Conservation (phyloP, 2,888 invertebrate genomes). For the Oscheius myriophilus region DNA sequence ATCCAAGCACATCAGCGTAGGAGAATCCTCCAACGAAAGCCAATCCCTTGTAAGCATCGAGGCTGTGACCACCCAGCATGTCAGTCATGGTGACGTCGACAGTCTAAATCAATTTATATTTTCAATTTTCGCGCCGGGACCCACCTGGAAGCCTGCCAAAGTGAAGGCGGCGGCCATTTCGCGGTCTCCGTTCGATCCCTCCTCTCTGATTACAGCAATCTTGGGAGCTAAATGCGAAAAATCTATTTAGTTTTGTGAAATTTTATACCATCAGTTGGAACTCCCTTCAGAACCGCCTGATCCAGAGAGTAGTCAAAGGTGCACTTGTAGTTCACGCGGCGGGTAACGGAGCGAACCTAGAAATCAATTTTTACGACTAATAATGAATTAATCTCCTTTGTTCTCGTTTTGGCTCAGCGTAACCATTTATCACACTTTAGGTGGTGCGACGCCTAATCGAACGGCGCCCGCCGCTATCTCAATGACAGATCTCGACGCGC, state of each 20-base stretch:
- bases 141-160: slow-evolving; percentile 81
- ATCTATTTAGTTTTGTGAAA: neutral
- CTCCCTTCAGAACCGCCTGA: slow-evolving; percentile 26
- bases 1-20: slow-evolving; percentile 95
- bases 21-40: slow-evolving; percentile 99
- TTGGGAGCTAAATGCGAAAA: slow-evolving; percentile 36
- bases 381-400: neutral
- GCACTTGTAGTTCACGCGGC: slow-evolving; percentile 32
- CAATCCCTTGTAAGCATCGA: slow-evolving; percentile 76
- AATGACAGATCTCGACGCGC: too few relatives aligned
- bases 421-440: too few relatives aligned
- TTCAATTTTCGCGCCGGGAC: neutral
- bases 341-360: slow-evolving; percentile 31
- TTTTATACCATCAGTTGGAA: slow-evolving; percentile 30
- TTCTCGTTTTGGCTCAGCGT: neutral
- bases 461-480: too few relatives aligned
- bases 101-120: slow-evolving; percentile 15
- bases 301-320: slow-evolving; percentile 34
- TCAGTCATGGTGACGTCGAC: slow-evolving; percentile 78
- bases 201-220: slow-evolving; percentile 93
- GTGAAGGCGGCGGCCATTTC: slow-evolving; percentile 91
- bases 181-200: slow-evolving; percentile 94
- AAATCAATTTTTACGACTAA: slow-evolving; percentile 2
- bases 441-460: too few relatives aligned
- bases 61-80: slow-evolving; percentile 42